Evolutionary conservation across 2,113 vertebrate species (phyloP).

Genomic region (Paracanthobrama guichenoti): DNA sequence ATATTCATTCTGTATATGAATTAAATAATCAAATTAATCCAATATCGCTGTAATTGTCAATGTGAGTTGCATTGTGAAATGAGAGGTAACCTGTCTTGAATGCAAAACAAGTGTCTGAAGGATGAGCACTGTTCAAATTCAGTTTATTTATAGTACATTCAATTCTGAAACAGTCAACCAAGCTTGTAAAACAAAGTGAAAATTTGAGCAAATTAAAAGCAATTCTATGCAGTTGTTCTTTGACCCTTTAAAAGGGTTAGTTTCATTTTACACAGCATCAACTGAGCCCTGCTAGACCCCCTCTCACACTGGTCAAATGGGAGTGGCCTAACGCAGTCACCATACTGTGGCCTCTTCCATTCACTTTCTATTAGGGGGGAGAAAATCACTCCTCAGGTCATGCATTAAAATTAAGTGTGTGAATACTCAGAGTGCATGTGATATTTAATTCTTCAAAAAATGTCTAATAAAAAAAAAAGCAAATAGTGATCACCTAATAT

Average conservation of each 20-base stretch:
- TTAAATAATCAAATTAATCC: not conserved
- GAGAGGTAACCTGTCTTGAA: not conserved
- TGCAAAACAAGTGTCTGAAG: not conserved
- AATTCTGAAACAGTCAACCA: slow-evolving; percentile 69
- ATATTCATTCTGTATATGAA: not conserved
- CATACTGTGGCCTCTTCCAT: not conserved
- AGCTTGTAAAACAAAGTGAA: slow-evolving; percentile 63
- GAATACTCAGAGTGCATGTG: not conserved
- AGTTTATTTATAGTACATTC: slow-evolving; percentile 78
- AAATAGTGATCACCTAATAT: not conserved
- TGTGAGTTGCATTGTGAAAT: not conserved
- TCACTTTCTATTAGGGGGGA: not conserved
- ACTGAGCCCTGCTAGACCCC: not conserved
- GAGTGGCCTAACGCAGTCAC: not conserved
- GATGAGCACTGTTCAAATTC: slow-evolving; percentile 42
- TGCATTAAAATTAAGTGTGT: not conserved
- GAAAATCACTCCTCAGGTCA: not conserved
- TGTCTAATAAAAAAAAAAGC: not conserved
- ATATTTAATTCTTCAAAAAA: not conserved
- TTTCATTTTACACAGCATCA: not conserved
- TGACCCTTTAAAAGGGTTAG: not conserved
- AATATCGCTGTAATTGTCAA: not conserved
- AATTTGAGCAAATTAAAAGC: slow-evolving; percentile 53
- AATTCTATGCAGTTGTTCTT: not conserved
- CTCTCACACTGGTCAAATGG: not conserved